phyloP scores from a whole-genome alignment of 2,888 invertebrate genomes.

The Nasonia oneida region DNA sequence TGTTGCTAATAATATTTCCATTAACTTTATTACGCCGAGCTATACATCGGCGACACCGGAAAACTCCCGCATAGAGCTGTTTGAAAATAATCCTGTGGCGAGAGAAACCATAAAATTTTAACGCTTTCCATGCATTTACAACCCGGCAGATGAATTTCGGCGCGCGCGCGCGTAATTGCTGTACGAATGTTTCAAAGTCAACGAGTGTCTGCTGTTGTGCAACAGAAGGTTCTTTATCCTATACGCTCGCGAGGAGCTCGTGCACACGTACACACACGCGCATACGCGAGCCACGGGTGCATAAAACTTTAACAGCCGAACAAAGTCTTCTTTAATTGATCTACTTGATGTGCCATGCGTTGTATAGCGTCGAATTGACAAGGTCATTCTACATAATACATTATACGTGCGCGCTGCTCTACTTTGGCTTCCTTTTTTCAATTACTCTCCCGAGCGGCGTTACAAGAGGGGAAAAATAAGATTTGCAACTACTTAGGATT shows the following conservation, averaged over 20 bases:
- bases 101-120: neutral
- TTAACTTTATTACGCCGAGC: neutral
- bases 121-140: neutral
- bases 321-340: slow-evolving; percentile 61
- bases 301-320: slow-evolving; percentile 52
- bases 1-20: neutral
- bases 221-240: slow-evolving; percentile 46
- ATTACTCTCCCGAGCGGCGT: slow-evolving; percentile 4
- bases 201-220: slow-evolving; percentile 25
- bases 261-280: neutral
- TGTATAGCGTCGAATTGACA: slow-evolving; percentile 49
- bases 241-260: neutral
- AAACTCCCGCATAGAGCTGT: neutral
- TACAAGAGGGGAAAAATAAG: slow-evolving; percentile 17
- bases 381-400: slow-evolving; percentile 51
- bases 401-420: slow-evolving; percentile 31
- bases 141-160: slow-evolving; percentile 1
- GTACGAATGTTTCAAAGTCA: slow-evolving; percentile 39
- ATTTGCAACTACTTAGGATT: no score
- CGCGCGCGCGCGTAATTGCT: neutral
- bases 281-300: slow-evolving; percentile 8
- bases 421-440: slow-evolving; percentile 58
- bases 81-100: neutral
- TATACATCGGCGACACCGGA: neutral
- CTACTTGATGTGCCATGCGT: slow-evolving; percentile 42